Evolutionary conservation across 2,888 invertebrate genomes (phyloP).

Genomic region (Cancer borealis): DNA sequence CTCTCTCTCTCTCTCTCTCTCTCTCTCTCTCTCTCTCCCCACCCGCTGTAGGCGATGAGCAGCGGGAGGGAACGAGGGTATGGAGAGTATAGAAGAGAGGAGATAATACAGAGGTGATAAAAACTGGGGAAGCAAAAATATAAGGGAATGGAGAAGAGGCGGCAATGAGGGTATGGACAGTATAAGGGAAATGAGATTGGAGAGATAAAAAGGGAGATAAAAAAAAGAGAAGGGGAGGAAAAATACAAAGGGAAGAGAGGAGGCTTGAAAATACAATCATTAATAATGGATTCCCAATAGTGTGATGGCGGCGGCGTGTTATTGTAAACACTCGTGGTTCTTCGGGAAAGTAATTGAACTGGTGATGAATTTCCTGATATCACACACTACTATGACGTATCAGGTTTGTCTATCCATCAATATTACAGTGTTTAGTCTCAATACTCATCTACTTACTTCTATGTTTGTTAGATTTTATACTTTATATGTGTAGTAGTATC

Average conservation of each 20-base stretch:
- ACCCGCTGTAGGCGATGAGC: background rate
- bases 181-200: background rate
- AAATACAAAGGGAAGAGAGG: background rate
- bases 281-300: conserved; percentile 18
- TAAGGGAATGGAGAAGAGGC: too few relatives aligned
- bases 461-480: background rate
- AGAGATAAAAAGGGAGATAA: background rate
- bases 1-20: conserved; percentile 36
- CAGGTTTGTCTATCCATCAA: too few relatives aligned
- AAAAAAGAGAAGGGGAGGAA: background rate
- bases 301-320: background rate
- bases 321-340: background rate
- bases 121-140: background rate
- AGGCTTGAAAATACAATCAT: conserved; percentile 74
- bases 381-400: background rate
- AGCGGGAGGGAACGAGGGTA: background rate
- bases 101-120: background rate
- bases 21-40: background rate
- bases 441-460: background rate
- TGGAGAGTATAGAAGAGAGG: background rate
- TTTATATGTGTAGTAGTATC: too few relatives aligned
- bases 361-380: background rate
- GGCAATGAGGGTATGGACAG: too few relatives aligned
- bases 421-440: background rate
- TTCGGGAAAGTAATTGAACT: background rate